Base-by-base conservation (phyloP, 2,113 vertebrate species). In the Tychaedon coryphoeus region DNA sequence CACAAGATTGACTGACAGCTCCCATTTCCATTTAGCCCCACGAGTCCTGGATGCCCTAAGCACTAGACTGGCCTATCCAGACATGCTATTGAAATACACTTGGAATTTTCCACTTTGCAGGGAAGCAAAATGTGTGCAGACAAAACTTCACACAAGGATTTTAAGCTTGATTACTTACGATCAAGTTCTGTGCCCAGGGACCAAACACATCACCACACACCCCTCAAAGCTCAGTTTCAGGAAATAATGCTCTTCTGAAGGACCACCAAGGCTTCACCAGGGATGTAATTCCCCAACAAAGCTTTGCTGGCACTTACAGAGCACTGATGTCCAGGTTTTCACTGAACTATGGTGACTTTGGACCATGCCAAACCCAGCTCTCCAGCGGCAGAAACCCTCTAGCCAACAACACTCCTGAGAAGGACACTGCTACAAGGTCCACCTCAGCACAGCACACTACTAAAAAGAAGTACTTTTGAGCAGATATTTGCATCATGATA, bases 111-210 rank as follows among this genome's bases (percentile, higher is more conserved):
- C 54, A 50, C 14, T 43, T 29, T 2, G 12, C 42, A 14, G 5
- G 22, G 22, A 48, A 58, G 14, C 42, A 60, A 43, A 40, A 28
- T 0, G 5, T 4, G 6, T 2, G 10, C 1, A 3, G 69, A 45
- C 9, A 64, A 13, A 57, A 4, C 20, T 24, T 50, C 19, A 58
- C 48, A 47, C 3, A 4, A 84, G 19, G 11, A 54, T 29, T 78
- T 82, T 19, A 38, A 28, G 9, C 58, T 64, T 0, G 0, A 29
- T 73, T 7, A 18, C 18, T 48, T 28, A 10, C 0, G 14, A 40
- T 4, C 16, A 24, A 34, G 16, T 53, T 57, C 23, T 47, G 24
- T 13, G 8, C 18, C 28, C 36, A 31, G 19, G 15, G 20, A 69
- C 19, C 43, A 78, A 74, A 57, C 40, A 3, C 8, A 67, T 6